Evolutionary conservation across 2,113 vertebrate species (phyloP).

Genomic region (Nothocercus nigrocapillus): DNA sequence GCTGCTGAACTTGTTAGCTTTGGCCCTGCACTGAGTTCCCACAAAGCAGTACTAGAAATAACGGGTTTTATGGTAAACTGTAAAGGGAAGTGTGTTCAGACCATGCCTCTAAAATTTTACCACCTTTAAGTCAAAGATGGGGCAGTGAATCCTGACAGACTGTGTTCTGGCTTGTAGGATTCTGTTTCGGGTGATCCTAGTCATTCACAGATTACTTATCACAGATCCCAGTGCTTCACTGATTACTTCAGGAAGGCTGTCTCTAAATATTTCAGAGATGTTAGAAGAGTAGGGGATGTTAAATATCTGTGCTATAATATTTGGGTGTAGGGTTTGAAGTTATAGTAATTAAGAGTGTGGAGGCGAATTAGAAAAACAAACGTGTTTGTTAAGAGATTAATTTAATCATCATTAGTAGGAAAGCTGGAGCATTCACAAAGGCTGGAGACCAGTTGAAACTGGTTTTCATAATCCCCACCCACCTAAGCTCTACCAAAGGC

Average conservation of each 20-base stretch:
- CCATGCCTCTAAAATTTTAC: neutral
- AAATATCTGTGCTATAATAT: constrained; percentile 34
- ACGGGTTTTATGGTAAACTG: neutral
- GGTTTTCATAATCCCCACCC: constrained; percentile 64
- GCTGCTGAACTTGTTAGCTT: neutral
- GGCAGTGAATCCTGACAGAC: neutral
- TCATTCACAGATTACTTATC: neutral
- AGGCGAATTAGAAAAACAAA: constrained; percentile 71
- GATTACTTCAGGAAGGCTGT: neutral
- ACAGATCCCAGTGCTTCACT: neutral
- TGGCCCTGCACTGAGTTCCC: neutral
- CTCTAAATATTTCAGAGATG: neutral
- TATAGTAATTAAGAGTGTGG: constrained; percentile 57
- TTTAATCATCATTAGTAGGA: constrained; percentile 60
- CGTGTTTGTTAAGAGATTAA: constrained; percentile 71
- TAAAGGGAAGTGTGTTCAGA: neutral
- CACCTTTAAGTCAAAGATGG: neutral
- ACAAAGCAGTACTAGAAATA: neutral
- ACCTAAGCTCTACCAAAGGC: constrained; percentile 51
- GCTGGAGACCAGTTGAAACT: constrained; percentile 47
- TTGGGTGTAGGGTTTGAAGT: constrained; percentile 53
- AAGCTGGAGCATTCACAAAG: constrained; percentile 50
- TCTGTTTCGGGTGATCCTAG: neutral
- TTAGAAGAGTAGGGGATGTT: neutral
- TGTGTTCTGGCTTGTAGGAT: neutral